Evolutionary conservation across 2,113 vertebrate species (phyloP).

Genomic region (Perca flavescens): DNA sequence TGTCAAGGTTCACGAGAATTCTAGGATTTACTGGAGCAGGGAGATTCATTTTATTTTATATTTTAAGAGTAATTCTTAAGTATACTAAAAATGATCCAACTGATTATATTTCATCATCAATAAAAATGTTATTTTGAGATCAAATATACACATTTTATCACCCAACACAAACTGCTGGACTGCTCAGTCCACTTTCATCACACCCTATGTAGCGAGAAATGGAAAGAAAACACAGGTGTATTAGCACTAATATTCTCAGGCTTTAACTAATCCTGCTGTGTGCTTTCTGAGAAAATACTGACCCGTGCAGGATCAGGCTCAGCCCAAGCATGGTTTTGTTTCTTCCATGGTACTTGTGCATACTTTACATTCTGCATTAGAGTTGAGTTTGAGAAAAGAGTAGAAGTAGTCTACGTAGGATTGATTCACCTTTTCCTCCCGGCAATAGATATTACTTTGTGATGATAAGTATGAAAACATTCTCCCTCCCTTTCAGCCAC

Average conservation of each 20-base stretch:
- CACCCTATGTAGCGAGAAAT: slow-evolving; percentile 16
- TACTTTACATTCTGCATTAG: background rate
- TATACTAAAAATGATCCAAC: background rate
- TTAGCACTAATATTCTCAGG: slow-evolving; percentile 48
- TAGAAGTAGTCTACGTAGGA: background rate
- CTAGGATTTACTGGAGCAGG: background rate
- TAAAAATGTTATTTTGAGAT: slow-evolving; percentile 7
- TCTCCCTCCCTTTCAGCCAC: slow-evolving; percentile 30
- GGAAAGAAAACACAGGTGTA: slow-evolving; percentile 59
- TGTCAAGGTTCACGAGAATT: background rate
- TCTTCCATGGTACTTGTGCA: background rate
- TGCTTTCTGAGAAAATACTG: slow-evolving; percentile 70
- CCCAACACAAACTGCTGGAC: background rate
- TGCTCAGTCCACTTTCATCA: background rate
- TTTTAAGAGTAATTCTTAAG: background rate
- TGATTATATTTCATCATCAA: too few relatives aligned
- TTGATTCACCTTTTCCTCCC: background rate
- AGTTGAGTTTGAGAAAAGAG: slow-evolving; percentile 1
- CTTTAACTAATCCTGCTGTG: slow-evolving; percentile 30
- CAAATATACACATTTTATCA: background rate
- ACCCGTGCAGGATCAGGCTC: slow-evolving; percentile 28
- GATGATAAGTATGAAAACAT: background rate
- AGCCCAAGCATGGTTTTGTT: slow-evolving; percentile 17
- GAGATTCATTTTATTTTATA: background rate
- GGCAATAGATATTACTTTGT: background rate